Conservation (phyloP, 2,113 vertebrate species). For the Archilochus colubris region DNA sequence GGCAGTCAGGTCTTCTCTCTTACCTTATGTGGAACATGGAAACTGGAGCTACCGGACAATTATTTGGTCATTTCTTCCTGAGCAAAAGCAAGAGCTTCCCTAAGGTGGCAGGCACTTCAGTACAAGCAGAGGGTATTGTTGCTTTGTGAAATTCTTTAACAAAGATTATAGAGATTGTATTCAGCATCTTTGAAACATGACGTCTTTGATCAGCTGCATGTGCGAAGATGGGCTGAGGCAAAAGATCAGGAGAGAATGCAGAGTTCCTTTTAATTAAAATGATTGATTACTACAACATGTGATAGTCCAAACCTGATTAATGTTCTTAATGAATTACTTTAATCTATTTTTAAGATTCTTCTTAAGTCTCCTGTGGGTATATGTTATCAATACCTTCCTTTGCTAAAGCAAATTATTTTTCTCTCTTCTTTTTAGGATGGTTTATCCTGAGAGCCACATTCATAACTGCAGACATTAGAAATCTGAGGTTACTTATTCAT, state of each 20-base stretch:
- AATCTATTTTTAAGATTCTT: conserved; percentile 24
- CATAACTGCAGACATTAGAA: background rate
- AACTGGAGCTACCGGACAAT: background rate
- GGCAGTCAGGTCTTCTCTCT: background rate
- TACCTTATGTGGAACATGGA: rapidly evolving
- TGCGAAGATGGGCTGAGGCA: background rate
- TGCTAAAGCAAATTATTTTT: conserved; percentile 6
- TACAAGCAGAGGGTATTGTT: background rate
- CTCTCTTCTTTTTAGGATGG: background rate
- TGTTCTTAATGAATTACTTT: conserved; percentile 40
- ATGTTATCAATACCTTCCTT: conserved; percentile 20
- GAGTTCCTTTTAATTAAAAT: conserved; percentile 57
- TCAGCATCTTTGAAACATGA: background rate
- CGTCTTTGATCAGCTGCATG: background rate
- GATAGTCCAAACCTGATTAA: conserved; percentile 41
- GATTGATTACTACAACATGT: conserved; percentile 25
- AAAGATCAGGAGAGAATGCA: background rate
- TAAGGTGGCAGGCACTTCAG: background rate
- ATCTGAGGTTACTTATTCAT: background rate
- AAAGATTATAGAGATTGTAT: background rate
- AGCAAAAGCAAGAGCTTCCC: background rate
- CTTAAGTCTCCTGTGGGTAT: background rate
- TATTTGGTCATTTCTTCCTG: background rate
- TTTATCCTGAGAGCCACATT: background rate
- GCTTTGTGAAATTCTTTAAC: background rate